These are phyloP conservation scores for Calliopsis andreniformis DNA, from an alignment of 1,140 invertebrate species.

Conservation along the genomic window DNA sequence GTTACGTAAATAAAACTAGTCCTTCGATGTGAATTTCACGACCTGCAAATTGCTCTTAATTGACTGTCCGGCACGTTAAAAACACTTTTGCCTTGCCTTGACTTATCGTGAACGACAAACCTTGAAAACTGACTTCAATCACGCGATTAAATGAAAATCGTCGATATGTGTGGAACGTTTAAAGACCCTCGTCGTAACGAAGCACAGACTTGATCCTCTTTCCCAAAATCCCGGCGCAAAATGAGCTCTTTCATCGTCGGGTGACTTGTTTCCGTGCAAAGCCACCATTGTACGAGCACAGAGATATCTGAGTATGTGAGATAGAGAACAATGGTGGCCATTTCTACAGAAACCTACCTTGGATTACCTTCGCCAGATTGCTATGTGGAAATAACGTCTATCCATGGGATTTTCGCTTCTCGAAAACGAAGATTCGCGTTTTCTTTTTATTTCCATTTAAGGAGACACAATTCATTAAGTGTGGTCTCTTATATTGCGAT, in stretches of 20 bases:
- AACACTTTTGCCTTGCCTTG: too few species aligned
- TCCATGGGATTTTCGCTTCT: conserved; percentile 9
- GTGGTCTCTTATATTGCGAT: too few species aligned
- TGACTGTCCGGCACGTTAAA: too few species aligned
- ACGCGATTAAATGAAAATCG: not conserved
- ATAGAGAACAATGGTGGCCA: conserved; percentile 42
- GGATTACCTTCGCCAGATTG: conserved; percentile 31
- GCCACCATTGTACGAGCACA: conserved; percentile 24
- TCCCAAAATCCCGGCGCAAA: not conserved
- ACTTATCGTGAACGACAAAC: too few species aligned
- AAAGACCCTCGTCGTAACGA: not conserved
- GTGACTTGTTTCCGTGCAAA: conserved; percentile 4
- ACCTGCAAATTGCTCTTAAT: too few species aligned
- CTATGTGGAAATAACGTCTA: conserved; percentile 26
- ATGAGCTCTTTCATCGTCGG: conserved; percentile 29
- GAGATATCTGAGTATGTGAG: conserved; percentile 43
- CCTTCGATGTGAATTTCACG: too few species aligned
- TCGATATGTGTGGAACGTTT: not conserved
- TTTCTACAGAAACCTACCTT: conserved; percentile 12
- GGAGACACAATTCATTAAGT: too few species aligned
- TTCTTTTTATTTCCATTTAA: too few species aligned
- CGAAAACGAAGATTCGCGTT: not conserved
- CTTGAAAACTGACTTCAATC: too few species aligned
- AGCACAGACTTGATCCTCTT: conserved; percentile 1
- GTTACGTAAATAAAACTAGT: too few species aligned